Conservation (phyloP, 1,140 invertebrate species). For the Hormaphis cornu region DNA sequence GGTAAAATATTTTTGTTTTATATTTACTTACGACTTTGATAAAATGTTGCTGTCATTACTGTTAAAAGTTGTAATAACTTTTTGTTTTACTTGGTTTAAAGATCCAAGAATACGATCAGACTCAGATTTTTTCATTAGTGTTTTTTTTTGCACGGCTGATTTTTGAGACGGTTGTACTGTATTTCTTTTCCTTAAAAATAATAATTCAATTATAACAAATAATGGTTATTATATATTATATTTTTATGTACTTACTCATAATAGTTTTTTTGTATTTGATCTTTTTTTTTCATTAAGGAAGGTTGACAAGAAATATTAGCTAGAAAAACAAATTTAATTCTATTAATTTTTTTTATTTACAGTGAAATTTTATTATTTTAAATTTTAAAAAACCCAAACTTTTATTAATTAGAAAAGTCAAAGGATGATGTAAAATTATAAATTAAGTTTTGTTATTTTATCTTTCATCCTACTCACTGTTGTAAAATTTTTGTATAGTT, state of each 20-base stretch:
- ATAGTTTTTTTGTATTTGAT: neutral
- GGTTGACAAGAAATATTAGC: neutral
- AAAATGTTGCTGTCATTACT: neutral
- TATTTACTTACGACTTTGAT: neutral
- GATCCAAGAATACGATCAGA: neutral
- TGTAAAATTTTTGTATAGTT: neutral
- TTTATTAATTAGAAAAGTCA: neutral
- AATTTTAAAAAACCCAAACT: no score
- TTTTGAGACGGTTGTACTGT: neutral
- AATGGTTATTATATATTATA: neutral
- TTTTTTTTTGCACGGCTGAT: neutral
- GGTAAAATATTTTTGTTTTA: neutral
- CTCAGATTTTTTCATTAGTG: slow-evolving; percentile 6
- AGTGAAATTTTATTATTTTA: no score
- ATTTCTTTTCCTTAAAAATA: neutral
- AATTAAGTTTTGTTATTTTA: no score
- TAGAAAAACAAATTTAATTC: neutral
- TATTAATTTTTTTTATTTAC: no score
- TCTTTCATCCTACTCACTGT: no score
- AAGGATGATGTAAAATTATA: neutral
- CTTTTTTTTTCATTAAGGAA: neutral
- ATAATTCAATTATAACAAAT: neutral
- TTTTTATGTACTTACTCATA: neutral
- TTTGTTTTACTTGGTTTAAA: slow-evolving; percentile 5
- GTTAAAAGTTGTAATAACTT: neutral